Conservation (phyloP, 1,140 invertebrate species). For the Trichonephila clavipes region DNA sequence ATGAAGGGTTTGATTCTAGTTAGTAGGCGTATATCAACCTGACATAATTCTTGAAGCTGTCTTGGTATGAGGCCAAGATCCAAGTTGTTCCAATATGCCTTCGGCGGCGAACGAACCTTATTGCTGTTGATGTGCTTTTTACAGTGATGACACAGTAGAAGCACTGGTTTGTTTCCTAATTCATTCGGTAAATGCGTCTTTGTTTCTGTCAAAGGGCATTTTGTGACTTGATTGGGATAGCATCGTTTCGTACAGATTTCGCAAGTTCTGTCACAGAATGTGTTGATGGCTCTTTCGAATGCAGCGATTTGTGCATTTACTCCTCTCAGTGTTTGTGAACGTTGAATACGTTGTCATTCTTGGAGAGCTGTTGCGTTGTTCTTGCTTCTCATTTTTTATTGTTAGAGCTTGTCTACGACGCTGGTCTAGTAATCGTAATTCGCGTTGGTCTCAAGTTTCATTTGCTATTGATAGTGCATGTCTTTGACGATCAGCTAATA, state of each 20-base stretch:
- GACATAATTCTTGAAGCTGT: constrained; percentile 17
- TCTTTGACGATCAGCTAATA: too few relatives aligned
- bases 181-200: not conserved
- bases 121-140: constrained; percentile 31
- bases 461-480: too few relatives aligned
- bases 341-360: too few relatives aligned
- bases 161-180: not conserved
- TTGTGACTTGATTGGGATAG: constrained; percentile 52
- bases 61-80: constrained; percentile 61
- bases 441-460: not conserved
- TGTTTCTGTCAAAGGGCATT: not conserved
- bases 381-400: too few relatives aligned
- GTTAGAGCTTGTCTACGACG: too few relatives aligned
- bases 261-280: constrained; percentile 5
- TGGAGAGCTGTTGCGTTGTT: too few relatives aligned
- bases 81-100: constrained; percentile 66
- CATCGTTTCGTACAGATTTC: constrained; percentile 45
- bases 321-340: too few relatives aligned
- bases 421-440: too few relatives aligned
- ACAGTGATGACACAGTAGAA: constrained; percentile 34
- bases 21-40: constrained; percentile 55
- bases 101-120: constrained; percentile 18
- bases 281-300: not conserved
- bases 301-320: too few relatives aligned
- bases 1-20: constrained; percentile 60